Percentiles rank a stretch among this genome's conserved stretches.
Conservation (phyloP, 2,888 invertebrate species). For the Sinopyrophorus schimmeli region DNA sequence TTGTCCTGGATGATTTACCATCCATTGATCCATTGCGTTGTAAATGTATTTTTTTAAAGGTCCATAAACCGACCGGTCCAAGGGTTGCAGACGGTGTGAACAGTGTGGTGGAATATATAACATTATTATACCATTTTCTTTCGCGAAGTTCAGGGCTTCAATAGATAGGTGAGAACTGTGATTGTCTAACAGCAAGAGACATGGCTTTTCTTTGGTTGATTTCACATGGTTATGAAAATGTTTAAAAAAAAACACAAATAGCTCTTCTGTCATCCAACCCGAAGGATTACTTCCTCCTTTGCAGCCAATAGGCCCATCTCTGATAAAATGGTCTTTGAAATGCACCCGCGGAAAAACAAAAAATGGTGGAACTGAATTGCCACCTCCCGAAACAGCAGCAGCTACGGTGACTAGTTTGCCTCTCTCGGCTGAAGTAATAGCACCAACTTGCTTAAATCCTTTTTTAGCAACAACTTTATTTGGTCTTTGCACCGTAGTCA, state of each 20-base stretch:
- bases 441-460: constrained; percentile 41
- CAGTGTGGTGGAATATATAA: constrained; percentile 30
- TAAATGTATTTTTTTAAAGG: constrained; percentile 18
- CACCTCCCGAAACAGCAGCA: constrained; percentile 37
- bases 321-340: constrained; percentile 29
- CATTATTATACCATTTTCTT: constrained; percentile 23
- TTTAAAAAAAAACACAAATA: constrained; percentile 20
- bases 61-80: constrained; percentile 17
- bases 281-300: constrained; percentile 30
- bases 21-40: constrained; percentile 9
- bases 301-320: constrained; percentile 25
- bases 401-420: constrained; percentile 39
- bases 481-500: constrained; percentile 43
- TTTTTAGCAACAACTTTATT: constrained; percentile 40
- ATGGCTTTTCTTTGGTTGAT: constrained; percentile 15
- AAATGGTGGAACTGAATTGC: constrained; percentile 41
- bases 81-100: constrained; percentile 26
- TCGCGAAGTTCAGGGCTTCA: constrained; percentile 19
- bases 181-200: constrained; percentile 22
- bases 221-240: constrained; percentile 31
- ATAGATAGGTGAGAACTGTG: constrained; percentile 22
- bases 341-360: constrained; percentile 42
- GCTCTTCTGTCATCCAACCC: constrained; percentile 34
- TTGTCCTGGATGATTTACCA: constrained; percentile 16
- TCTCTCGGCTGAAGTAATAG: constrained; percentile 40